phyloP scores from a whole-genome alignment of 2,797 vertebrate genomes.

The Gallirallus australis region DNA sequence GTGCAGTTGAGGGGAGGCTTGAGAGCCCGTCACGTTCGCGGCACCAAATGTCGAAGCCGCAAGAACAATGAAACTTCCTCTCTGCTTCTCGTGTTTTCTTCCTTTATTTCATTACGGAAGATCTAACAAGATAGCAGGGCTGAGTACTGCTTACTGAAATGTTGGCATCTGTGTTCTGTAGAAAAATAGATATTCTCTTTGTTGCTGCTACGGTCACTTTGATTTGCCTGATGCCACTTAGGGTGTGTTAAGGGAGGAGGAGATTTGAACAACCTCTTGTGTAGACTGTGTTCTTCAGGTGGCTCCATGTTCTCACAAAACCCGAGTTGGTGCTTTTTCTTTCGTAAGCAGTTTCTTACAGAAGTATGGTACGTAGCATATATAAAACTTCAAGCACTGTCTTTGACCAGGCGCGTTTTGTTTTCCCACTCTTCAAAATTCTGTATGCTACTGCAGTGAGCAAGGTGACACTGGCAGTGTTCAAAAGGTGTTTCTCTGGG shows the following conservation, averaged over 20 bases:
- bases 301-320: neutral
- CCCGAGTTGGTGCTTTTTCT: neutral
- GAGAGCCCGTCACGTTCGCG: neutral
- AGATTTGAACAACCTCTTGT: neutral
- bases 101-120: constrained; percentile 45
- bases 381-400: neutral
- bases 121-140: constrained; percentile 11
- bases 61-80: constrained; percentile 65
- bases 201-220: neutral
- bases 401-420: neutral
- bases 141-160: neutral
- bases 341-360: neutral
- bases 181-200: neutral
- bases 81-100: constrained; percentile 41
- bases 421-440: neutral
- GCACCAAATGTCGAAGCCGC: neutral
- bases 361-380: neutral
- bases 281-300: neutral
- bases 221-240: neutral
- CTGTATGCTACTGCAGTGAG: neutral
- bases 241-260: neutral
- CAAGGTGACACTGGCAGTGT: neutral
- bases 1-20: neutral
- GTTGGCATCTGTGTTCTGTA: neutral
- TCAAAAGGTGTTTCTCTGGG: neutral